Percentiles rank a stretch among this genome's conserved stretches.
Evolutionary conservation across 2,888 invertebrate species (phyloP).

Genomic region (Nomada ruficornis): DNA sequence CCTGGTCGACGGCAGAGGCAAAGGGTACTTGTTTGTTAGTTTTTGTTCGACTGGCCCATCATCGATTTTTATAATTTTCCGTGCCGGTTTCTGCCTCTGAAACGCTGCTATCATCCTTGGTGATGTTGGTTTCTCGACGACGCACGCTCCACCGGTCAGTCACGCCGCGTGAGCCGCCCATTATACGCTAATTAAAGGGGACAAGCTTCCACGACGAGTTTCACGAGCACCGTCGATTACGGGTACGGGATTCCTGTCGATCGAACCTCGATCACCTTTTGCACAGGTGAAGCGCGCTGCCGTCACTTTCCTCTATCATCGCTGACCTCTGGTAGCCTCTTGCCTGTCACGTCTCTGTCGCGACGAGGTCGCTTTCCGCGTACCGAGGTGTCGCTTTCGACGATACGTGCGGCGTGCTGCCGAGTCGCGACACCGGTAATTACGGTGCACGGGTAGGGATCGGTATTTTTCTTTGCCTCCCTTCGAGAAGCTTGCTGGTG

Average conservation of each 20-base stretch:
- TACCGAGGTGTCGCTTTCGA: conserved; percentile 27
- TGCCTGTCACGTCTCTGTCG: conserved; percentile 54
- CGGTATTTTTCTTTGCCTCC: background rate
- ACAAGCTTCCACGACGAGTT: conserved; percentile 47
- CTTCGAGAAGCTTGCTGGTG: background rate
- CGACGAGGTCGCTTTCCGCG: conserved; percentile 26
- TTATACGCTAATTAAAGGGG: conserved; percentile 76
- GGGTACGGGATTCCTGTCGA: conserved; percentile 27
- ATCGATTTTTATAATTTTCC: conserved; percentile 78
- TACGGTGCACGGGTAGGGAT: background rate
- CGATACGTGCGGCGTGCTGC: conserved; percentile 19
- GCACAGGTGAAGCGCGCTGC: conserved; percentile 10
- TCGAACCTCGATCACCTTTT: conserved; percentile 43
- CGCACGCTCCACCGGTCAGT: conserved; percentile 45
- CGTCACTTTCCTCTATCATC: conserved; percentile 35
- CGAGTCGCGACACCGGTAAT: conserved; percentile 27
- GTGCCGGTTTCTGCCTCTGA: conserved; percentile 41
- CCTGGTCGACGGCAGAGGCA: conserved; percentile 9
- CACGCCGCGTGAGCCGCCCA: conserved; percentile 63
- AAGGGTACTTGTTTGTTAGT: conserved; percentile 77
- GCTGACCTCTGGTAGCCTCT: conserved; percentile 46
- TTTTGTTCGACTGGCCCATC: conserved; percentile 72
- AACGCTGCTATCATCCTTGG: background rate
- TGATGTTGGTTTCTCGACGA: background rate
- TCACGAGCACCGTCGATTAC: conserved; percentile 27